Evolutionary conservation across 92 coral and sea anemone species (phyloP), one percentile per base, ranked within the genome.

Genomic region (Epizoanthus fatuus): DNA sequence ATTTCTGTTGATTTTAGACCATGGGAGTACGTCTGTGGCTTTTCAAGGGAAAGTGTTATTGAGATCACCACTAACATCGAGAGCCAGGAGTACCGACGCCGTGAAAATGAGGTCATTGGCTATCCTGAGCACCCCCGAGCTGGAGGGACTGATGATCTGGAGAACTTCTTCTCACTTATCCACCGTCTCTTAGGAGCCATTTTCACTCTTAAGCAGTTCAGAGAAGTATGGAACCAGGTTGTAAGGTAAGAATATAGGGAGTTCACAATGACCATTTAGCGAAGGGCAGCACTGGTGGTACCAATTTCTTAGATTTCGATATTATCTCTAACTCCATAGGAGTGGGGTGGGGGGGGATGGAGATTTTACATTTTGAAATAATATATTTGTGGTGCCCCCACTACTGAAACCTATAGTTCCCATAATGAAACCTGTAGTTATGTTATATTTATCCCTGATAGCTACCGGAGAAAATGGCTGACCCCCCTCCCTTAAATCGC

Each of bases 11-110:
- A 44, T 2, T 44, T 44, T 44, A 44, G 47, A 44, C 52, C 52
- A 7, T 75, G 69, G 52, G 79, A 40, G 67, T 44, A 86, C 35
- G 73, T 79, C 60, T 32, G 90, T 54, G 86, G 86, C 0, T 80
- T 86, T 54, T 77, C 86, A 0, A 42, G 86, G 51, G 90, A 79
- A 70, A 86, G 80, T 37, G 62, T 79, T 3, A 47, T 86, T 3
- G 86, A 78, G 62, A 51, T 87, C 4, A 70, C 86, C 7, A 79
- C 90, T 7, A 86, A 79, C 40, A 80, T 86, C 19, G 81, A 86
- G 56, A 80, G 90, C 71, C 86, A 78, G 64, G 89, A 77, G 84
- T 53, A 63, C 37, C 37, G 90, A 39, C 69, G 85, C 47, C 37
- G 75, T 6, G 78, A 86, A 32, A 76, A 56, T 49, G 3, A 76